Conservation (phyloP, 2,113 vertebrate genomes). For the Notothenia rossii region DNA sequence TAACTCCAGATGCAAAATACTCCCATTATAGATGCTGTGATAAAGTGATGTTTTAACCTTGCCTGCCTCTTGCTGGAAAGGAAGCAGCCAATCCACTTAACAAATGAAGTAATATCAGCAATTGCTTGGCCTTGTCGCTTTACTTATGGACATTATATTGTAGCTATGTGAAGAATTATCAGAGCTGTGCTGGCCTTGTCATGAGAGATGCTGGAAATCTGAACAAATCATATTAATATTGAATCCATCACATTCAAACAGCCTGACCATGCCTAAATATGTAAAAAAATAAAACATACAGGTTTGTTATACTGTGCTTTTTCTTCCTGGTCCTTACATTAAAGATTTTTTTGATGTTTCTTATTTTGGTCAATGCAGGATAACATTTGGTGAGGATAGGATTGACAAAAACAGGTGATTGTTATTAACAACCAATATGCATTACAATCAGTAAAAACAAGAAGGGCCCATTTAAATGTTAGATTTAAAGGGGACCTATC, state of each 20-base stretch:
- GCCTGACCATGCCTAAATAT: slow-evolving; percentile 22
- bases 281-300: background rate
- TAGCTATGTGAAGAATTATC: slow-evolving; percentile 37
- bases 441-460: too few species aligned
- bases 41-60: slow-evolving; percentile 76
- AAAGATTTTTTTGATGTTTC: background rate
- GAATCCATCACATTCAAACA: slow-evolving; percentile 42
- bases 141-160: slow-evolving; percentile 55
- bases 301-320: background rate
- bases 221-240: slow-evolving; percentile 29
- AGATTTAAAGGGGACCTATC: too few species aligned
- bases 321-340: background rate
- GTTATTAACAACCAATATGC: too few species aligned
- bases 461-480: too few species aligned
- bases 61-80: slow-evolving; percentile 49
- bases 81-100: slow-evolving; percentile 64
- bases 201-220: background rate
- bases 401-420: background rate
- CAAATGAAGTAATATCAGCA: slow-evolving; percentile 68
- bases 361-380: background rate
- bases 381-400: background rate
- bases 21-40: slow-evolving; percentile 60
- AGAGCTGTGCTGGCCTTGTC: slow-evolving; percentile 46
- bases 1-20: slow-evolving; percentile 61
- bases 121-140: slow-evolving; percentile 51